A percentile compares a stretch with the other conserved stretches of the same genome.
Conservation (phyloP, 2,888 invertebrate species). For the Cordilura impudica region DNA sequence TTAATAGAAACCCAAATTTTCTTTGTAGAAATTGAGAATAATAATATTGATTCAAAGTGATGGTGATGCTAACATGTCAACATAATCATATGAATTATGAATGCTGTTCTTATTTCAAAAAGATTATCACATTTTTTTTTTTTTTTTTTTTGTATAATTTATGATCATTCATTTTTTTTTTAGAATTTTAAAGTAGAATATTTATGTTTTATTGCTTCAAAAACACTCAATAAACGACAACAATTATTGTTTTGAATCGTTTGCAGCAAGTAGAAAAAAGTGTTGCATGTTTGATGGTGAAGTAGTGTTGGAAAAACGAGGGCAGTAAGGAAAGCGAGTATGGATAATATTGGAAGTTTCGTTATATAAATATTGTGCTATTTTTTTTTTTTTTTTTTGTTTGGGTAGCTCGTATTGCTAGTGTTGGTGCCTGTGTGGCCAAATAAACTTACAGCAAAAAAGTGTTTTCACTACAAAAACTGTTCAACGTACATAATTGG, state of each 20-base stretch:
- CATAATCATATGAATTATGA: slow-evolving; percentile 18
- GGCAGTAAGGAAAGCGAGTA: background rate
- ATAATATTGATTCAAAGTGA: slow-evolving; percentile 7
- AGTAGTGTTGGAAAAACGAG: background rate
- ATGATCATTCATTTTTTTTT: slow-evolving; percentile 5
- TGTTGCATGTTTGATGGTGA: background rate
- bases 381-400: too few relatives aligned
- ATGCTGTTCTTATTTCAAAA: background rate
- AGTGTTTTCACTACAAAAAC: background rate
- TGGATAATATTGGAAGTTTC: background rate
- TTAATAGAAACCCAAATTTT: slow-evolving; percentile 8
- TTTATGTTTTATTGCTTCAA: slow-evolving; percentile 43
- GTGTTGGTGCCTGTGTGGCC: background rate
- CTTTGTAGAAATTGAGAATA: background rate
- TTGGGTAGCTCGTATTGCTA: background rate
- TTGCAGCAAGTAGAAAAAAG: slow-evolving; percentile 21
- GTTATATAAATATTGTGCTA: background rate
- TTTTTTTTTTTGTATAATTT: background rate
- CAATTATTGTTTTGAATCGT: slow-evolving; percentile 29
- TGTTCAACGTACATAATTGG: background rate
- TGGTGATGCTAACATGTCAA: slow-evolving; percentile 16
- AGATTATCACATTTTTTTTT: background rate
- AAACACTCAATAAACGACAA: slow-evolving; percentile 48
- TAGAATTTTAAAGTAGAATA: slow-evolving; percentile 1
- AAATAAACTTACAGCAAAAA: background rate